These are phyloP conservation scores for Tachuris rubrigastra DNA, from an alignment of 2,113 vertebrate genomes.

Conservation along the genomic window DNA sequence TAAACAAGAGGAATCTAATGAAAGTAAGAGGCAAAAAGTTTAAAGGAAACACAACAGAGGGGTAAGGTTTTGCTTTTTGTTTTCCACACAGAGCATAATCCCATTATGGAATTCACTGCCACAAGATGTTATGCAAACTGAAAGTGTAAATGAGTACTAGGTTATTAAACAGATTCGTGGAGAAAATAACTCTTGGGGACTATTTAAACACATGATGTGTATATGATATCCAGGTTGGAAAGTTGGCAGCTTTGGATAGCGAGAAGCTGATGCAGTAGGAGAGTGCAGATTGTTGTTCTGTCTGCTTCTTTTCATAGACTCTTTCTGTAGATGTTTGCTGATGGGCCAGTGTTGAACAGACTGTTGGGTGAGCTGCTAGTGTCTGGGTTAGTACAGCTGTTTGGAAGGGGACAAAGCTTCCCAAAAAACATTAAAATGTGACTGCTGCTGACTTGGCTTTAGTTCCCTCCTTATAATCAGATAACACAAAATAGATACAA, in stretches of 20 bases:
- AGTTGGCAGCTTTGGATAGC: background rate
- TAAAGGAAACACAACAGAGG: background rate
- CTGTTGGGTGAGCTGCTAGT: background rate
- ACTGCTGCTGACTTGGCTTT: background rate
- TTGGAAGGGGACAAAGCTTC: background rate
- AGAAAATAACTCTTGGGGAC: background rate
- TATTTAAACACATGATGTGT: background rate
- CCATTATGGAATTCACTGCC: background rate
- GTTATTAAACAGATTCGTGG: background rate
- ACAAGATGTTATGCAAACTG: background rate
- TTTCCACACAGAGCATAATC: background rate
- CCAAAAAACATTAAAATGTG: background rate
- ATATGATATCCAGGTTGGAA: background rate
- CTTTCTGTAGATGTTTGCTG: background rate
- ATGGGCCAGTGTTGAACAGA: background rate
- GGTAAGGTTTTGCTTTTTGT: background rate
- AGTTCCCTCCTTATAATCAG: background rate
- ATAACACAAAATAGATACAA: background rate
- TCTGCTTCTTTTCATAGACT: background rate
- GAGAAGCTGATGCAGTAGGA: background rate
- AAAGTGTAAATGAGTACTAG: background rate
- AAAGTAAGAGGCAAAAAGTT: background rate
- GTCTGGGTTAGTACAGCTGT: background rate
- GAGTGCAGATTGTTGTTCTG: background rate
- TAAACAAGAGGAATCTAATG: background rate